A percentile compares a stretch with the other conserved stretches of the same genome.
phyloP scores from a whole-genome alignment of 2,888 invertebrate genomes.

The Sphaerophoria rueppellii region DNA sequence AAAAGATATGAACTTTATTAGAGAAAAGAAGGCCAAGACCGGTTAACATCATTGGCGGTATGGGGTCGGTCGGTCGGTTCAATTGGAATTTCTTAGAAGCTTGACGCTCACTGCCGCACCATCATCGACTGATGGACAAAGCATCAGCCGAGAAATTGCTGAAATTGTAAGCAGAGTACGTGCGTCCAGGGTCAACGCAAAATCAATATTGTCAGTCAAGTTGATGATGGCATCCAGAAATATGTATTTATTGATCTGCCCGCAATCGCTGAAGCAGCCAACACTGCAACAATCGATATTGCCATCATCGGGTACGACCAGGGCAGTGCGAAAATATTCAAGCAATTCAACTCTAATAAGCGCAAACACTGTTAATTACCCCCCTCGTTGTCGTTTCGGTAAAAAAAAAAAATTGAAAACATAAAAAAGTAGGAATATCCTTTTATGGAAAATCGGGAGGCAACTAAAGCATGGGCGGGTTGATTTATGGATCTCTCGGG shows the following conservation, averaged over 20 bases:
- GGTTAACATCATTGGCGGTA: neutral
- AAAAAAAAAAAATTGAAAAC: neutral
- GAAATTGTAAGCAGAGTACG: slow-evolving; percentile 50
- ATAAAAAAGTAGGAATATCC: slow-evolving; percentile 49
- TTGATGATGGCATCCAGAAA: slow-evolving; percentile 33
- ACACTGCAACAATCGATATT: neutral
- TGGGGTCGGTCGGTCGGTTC: neutral
- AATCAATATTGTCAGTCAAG: slow-evolving; percentile 34
- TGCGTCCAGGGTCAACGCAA: slow-evolving; percentile 57
- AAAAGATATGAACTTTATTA: slow-evolving; percentile 73
- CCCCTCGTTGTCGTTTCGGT: slow-evolving; percentile 23
- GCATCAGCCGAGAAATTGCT: slow-evolving; percentile 55
- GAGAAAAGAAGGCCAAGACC: slow-evolving; percentile 43
- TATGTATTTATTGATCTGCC: slow-evolving; percentile 70
- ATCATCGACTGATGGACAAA: slow-evolving; percentile 6
- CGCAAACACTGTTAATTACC: slow-evolving; percentile 72
- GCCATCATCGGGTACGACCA: neutral
- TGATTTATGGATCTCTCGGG: neutral
- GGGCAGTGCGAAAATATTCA: slow-evolving; percentile 67
- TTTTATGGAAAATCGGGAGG: slow-evolving; percentile 58
- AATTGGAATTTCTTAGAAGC: slow-evolving; percentile 63
- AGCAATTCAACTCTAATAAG: slow-evolving; percentile 70
- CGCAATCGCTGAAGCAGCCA: slow-evolving; percentile 6
- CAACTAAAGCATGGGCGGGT: slow-evolving; percentile 28
- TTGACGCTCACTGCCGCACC: neutral